phyloP scores from a whole-genome alignment of 1,140 invertebrate genomes.

The Argopecten irradians region DNA sequence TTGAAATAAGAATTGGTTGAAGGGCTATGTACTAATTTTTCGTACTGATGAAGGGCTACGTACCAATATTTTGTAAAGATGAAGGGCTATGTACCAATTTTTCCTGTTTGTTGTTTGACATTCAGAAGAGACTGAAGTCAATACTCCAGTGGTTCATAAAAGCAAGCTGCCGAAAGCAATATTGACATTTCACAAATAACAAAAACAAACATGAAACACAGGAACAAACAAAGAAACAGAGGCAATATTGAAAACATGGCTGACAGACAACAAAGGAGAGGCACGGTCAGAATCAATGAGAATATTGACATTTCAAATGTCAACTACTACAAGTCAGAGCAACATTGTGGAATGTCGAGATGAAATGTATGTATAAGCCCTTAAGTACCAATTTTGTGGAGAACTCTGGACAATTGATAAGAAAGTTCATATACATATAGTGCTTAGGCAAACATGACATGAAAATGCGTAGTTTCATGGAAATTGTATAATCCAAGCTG shows the following conservation, averaged over 20 bases:
- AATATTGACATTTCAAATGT: constrained; percentile 11
- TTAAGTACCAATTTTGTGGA: no score
- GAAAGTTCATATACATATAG: no score
- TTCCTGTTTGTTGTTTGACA: constrained; percentile 3
- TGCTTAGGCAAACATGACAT: no score
- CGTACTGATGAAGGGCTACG: not conserved
- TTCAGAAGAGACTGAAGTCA: not conserved
- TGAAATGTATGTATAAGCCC: no score
- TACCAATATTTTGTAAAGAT: no score
- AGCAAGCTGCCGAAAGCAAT: constrained; percentile 6
- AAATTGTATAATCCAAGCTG: no score
- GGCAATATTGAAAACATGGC: not conserved
- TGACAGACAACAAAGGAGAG: not conserved
- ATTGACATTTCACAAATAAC: constrained; percentile 6
- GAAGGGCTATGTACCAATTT: not conserved
- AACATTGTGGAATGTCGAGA: not conserved
- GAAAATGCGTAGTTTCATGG: no score
- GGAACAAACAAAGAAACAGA: not conserved
- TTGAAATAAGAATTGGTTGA: not conserved
- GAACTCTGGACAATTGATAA: no score
- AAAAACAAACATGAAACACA: not conserved
- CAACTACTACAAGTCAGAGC: not conserved
- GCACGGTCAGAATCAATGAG: not conserved
- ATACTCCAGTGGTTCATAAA: not conserved
- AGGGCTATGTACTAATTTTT: not conserved